Evolutionary conservation across 1,140 invertebrate genomes (phyloP).

Genomic region (Saccostrea cuccullata): DNA sequence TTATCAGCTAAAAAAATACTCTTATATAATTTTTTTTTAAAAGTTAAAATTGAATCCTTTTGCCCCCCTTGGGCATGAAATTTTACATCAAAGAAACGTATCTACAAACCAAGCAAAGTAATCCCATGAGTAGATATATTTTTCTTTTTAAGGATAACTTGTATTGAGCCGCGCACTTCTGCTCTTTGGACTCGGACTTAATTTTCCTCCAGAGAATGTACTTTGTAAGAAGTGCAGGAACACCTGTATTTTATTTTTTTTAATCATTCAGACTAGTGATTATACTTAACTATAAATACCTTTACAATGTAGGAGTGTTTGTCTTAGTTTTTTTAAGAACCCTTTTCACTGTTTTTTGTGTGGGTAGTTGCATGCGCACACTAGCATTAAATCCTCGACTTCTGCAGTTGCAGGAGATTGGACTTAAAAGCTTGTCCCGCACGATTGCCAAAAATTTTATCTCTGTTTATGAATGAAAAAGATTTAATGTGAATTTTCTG

Average conservation of each 20-base stretch:
- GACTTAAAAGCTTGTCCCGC: background rate
- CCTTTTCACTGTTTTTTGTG: background rate
- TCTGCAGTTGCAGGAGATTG: background rate
- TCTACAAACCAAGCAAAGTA: too few relatives aligned
- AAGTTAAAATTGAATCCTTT: background rate
- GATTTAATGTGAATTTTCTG: background rate
- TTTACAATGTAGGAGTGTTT: background rate
- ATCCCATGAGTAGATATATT: too few relatives aligned
- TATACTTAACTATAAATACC: too few relatives aligned
- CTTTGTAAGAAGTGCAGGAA: background rate
- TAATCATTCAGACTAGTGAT: too few relatives aligned
- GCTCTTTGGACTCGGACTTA: background rate
- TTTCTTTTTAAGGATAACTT: too few relatives aligned
- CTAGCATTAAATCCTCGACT: too few relatives aligned
- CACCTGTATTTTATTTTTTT: background rate
- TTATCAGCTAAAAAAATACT: too few relatives aligned
- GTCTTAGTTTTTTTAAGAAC: background rate
- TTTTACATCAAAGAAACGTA: background rate
- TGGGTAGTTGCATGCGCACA: background rate
- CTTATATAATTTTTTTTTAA: background rate
- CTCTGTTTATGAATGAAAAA: background rate
- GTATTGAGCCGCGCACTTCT: background rate
- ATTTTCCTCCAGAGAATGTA: too few relatives aligned
- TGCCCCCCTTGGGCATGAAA: background rate
- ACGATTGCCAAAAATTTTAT: background rate